Conservation (phyloP, 1,140 invertebrate genomes). For the Sogatella furcifera region DNA sequence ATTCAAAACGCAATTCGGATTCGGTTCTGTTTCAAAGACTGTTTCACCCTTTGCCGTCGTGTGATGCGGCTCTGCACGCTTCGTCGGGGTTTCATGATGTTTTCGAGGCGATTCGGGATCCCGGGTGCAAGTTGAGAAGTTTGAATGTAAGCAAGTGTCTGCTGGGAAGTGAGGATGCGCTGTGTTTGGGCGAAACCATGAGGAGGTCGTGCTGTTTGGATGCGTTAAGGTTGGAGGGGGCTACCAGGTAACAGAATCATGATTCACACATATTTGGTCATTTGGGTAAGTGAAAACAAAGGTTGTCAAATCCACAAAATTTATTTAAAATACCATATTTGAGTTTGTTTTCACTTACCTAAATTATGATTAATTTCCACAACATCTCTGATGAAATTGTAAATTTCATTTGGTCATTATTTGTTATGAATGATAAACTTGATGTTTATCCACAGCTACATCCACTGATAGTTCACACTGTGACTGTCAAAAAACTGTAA, state of each 20-base stretch:
- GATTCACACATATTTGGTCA: no score
- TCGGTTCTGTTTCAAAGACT: slow-evolving; percentile 39
- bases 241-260: slow-evolving; percentile 25
- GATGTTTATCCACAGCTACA: no score
- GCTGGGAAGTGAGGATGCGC: slow-evolving; percentile 37
- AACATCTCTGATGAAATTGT: no score
- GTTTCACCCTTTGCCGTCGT: slow-evolving; percentile 38
- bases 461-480: no score
- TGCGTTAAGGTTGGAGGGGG: slow-evolving; percentile 40
- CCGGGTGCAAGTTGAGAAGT: slow-evolving; percentile 37
- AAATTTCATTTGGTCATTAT: no score
- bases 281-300: no score
- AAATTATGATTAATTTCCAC: no score
- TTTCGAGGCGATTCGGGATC: slow-evolving; percentile 35
- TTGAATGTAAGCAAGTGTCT: slow-evolving; percentile 42
- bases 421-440: no score
- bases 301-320: no score
- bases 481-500: no score
- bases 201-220: slow-evolving; percentile 38
- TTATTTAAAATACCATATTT: no score
- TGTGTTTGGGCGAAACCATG: slow-evolving; percentile 43
- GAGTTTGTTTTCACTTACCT: no score
- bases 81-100: slow-evolving; percentile 38
- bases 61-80: slow-evolving; percentile 35
- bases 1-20: slow-evolving; percentile 40